phyloP scores from a whole-genome alignment of 2,888 invertebrate species.

The Acheta domesticus region DNA sequence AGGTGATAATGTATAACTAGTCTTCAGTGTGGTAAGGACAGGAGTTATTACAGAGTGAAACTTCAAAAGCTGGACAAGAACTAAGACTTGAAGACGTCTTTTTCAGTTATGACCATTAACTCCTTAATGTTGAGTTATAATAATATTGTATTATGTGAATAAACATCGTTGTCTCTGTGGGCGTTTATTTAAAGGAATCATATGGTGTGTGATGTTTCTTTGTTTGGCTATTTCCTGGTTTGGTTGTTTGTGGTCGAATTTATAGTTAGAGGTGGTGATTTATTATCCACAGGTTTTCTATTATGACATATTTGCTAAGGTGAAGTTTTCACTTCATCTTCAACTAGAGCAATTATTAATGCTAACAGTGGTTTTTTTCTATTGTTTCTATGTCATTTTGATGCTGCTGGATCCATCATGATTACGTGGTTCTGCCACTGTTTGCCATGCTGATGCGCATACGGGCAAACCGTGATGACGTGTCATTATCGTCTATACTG shows the following conservation, averaged over 20 bases:
- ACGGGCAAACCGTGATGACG: not conserved
- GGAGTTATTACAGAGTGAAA: no score
- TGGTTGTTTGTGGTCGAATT: not conserved
- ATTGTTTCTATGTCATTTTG: slow-evolving; percentile 50
- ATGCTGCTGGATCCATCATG: slow-evolving; percentile 31
- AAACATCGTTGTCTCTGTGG: not conserved
- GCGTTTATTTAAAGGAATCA: not conserved
- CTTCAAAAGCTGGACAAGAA: no score
- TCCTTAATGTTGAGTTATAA: not conserved
- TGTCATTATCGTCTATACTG: not conserved
- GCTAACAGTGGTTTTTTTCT: slow-evolving; percentile 50
- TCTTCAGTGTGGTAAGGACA: no score
- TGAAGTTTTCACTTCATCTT: not conserved
- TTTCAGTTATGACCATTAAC: no score
- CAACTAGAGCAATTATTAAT: slow-evolving; percentile 28
- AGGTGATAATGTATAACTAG: no score
- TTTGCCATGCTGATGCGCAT: slow-evolving; percentile 24
- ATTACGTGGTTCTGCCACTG: slow-evolving; percentile 22
- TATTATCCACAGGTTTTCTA: not conserved
- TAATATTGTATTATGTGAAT: not conserved
- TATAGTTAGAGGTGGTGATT: not conserved
- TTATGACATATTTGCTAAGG: not conserved
- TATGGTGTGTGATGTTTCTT: slow-evolving; percentile 32
- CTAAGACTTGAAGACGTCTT: no score
- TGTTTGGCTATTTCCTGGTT: slow-evolving; percentile 42